phyloP scores from a whole-genome alignment of 2,113 vertebrate species.

The Sitta europaea region DNA sequence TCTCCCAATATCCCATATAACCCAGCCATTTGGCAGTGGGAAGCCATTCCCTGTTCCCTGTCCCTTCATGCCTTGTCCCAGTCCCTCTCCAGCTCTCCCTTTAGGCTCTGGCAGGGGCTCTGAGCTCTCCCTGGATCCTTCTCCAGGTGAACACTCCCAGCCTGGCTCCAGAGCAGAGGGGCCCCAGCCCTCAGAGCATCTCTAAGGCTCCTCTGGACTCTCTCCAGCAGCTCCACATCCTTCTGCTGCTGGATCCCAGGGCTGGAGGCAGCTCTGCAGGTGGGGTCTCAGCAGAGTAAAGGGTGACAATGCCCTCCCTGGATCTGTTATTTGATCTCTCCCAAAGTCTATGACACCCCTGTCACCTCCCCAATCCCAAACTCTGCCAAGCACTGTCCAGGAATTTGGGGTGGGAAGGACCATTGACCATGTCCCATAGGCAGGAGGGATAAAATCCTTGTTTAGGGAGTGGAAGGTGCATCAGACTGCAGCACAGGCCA shows the following conservation, averaged over 20 bases:
- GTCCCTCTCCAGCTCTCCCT: background rate
- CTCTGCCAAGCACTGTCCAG: background rate
- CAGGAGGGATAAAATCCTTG: background rate
- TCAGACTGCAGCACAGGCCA: background rate
- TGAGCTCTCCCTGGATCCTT: accelerated
- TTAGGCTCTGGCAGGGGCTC: background rate
- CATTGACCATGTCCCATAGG: accelerated
- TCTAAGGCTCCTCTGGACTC: accelerated
- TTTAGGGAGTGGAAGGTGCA: background rate
- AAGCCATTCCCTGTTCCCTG: background rate
- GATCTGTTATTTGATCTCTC: background rate
- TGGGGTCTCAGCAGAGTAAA: background rate
- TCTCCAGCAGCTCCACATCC: accelerated
- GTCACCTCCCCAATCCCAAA: background rate
- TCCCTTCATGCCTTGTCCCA: accelerated
- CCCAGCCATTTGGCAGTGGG: background rate
- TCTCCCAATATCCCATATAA: accelerated
- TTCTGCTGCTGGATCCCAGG: accelerated
- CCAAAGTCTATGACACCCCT: background rate
- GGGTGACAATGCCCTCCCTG: background rate
- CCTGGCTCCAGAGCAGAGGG: background rate
- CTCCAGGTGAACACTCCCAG: background rate
- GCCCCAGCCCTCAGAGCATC: background rate
- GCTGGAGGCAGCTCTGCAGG: background rate
- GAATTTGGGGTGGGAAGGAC: background rate